Conservation (phyloP, 2,888 invertebrate species). For the Capitulum mitella region DNA sequence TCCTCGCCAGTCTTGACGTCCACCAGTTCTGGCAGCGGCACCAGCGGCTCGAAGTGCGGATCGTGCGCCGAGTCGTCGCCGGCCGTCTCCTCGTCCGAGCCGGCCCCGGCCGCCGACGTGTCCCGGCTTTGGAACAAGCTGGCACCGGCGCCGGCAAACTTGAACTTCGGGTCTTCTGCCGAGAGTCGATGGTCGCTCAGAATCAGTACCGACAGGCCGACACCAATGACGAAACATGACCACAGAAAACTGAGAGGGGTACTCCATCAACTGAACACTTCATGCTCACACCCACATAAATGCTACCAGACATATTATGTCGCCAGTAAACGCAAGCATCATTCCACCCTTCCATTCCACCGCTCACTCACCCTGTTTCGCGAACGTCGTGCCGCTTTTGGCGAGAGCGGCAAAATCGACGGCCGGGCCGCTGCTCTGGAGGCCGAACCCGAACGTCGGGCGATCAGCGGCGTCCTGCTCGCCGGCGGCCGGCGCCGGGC, state of each 20-base stretch:
- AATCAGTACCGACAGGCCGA: no score
- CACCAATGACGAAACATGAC: no score
- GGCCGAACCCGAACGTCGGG: neutral
- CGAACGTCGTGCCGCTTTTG: neutral
- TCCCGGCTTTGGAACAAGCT: slow-evolving; percentile 29
- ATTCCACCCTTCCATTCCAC: no score
- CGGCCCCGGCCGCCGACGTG: slow-evolving; percentile 22
- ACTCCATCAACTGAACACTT: no score
- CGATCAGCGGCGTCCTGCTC: neutral
- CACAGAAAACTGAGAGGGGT: no score
- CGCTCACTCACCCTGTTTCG: slow-evolving; percentile 17
- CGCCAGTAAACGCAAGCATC: no score
- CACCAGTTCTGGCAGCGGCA: slow-evolving; percentile 44
- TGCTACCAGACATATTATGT: no score
- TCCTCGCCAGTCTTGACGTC: slow-evolving; percentile 45
- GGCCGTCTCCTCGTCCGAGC: slow-evolving; percentile 29
- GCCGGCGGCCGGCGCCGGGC: neutral
- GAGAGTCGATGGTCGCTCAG: no score
- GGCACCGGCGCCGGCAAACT: slow-evolving; percentile 33
- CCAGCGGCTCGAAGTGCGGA: slow-evolving; percentile 45
- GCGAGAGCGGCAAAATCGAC: neutral
- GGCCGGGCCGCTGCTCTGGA: neutral
- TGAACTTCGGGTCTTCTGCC: slow-evolving; percentile 4
- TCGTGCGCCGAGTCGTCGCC: slow-evolving; percentile 41
- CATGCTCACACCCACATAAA: no score